These are phyloP conservation scores for Amblyjoppa proteus DNA, from an alignment of 2,888 invertebrate species.

Conservation along the genomic window DNA sequence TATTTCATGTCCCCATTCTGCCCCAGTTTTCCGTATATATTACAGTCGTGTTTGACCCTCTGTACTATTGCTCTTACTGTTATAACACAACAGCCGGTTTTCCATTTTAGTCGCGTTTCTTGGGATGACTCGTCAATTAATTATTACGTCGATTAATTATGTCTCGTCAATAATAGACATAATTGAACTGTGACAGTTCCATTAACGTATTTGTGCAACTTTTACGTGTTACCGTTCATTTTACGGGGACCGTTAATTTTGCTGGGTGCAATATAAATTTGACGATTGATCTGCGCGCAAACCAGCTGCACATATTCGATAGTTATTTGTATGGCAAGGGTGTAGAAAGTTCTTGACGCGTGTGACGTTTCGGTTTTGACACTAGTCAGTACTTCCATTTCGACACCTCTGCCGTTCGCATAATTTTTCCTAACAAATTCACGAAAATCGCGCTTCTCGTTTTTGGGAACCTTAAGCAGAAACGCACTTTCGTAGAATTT, in stretches of 20 bases:
- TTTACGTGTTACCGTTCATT: neutral
- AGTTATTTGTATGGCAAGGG: neutral
- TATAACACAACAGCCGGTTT: neutral
- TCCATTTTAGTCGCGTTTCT: neutral
- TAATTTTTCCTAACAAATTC: too few species aligned
- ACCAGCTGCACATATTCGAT: neutral
- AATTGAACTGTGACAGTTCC: slow-evolving; percentile 21
- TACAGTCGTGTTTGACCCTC: neutral
- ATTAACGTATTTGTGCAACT: slow-evolving; percentile 24
- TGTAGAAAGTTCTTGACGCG: too few species aligned
- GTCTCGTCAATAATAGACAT: slow-evolving; percentile 19
- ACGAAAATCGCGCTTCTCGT: too few species aligned
- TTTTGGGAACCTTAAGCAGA: too few species aligned
- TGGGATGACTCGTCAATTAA: slow-evolving; percentile 7
- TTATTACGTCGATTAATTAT: slow-evolving; percentile 4
- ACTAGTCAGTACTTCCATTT: too few species aligned
- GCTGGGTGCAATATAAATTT: neutral
- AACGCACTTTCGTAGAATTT: too few species aligned
- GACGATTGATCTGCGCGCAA: neutral
- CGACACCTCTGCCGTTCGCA: too few species aligned
- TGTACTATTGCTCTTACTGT: neutral
- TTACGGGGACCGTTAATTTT: neutral
- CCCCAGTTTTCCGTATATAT: neutral
- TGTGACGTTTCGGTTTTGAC: too few species aligned
- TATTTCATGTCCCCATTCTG: too few species aligned